Base-by-base conservation (phyloP, 2,797 vertebrate genomes). In the Calcarius lapponicus region DNA sequence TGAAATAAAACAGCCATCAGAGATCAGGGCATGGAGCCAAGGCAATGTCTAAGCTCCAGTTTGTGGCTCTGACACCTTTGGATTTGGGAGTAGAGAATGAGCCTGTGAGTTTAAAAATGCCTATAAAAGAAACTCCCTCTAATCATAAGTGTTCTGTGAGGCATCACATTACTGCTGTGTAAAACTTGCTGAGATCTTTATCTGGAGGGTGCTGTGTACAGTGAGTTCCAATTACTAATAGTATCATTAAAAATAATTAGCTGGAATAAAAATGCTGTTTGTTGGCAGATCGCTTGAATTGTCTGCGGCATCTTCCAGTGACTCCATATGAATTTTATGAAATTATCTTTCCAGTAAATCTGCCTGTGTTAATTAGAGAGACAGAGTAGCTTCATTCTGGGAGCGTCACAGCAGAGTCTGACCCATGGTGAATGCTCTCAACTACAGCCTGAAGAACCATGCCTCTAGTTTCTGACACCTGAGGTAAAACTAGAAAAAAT, bases 181-280 rank as follows among this genome's bases (percentile, higher is more conserved):
- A 75, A 84, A 94, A 70, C 38, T 81, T 80, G 51, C 66, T 17
- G 71, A 93, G 73, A 74, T 60, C 90, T 90, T 81, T 73, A 78
- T 74, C 43, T 83, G 58, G 20, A 86, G 25, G 53, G 40, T 58
- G 60, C 67, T 62, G 51, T 26, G 31, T 84, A 88, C 47, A 66
- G 54, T 7, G 28, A 88, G 75, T 51, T 93, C 92, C 75, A 90
- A 61, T 84, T 80, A 84, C 85, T 94, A 95, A 91, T 54, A 88
- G 70, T 38, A 75, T 80, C 87, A 94, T 95, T 94, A 95, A 90
- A 96, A 96, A 94, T 90, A 94, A 95, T 94, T 92, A 96, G 74
- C 57, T 80, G 69, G 79, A 94, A 88, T 81, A 93, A 87, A 93
- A 96, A 86, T 51, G 73, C 38, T 80, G 83, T 92, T 57, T 93